These are phyloP conservation scores for Thyatira batis DNA, from an alignment of 2,888 invertebrate genomes.

Conservation along the genomic window DNA sequence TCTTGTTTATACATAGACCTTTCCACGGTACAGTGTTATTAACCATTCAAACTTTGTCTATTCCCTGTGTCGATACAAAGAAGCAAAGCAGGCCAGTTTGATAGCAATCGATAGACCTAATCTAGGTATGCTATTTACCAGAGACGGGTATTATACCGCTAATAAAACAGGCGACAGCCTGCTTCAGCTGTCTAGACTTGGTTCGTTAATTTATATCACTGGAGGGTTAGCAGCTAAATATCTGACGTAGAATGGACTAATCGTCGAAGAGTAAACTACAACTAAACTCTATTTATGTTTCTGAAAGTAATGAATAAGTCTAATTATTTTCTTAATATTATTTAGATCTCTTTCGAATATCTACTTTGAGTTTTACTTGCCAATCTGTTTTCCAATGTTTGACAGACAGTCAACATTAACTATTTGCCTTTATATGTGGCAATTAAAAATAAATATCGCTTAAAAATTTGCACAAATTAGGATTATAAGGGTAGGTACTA, in stretches of 20 bases:
- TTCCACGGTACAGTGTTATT: background rate
- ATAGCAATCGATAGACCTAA: constrained; percentile 6
- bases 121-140: constrained; percentile 4
- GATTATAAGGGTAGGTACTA: no score
- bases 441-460: background rate
- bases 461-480: no score
- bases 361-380: no score
- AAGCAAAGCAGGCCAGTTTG: background rate
- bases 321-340: no score
- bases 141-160: constrained; percentile 10
- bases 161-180: constrained; percentile 24
- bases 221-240: background rate
- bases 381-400: no score
- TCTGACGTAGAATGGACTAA: background rate
- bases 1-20: background rate
- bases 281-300: constrained; percentile 13
- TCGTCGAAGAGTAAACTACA: background rate
- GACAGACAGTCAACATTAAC: no score
- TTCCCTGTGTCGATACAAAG: constrained; percentile 3
- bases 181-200: constrained; percentile 15
- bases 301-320: no score
- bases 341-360: no score
- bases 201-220: constrained; percentile 7
- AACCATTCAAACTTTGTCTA: background rate
- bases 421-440: no score